These are phyloP conservation scores for Spodoptera picta DNA, from an alignment of 2,888 invertebrate species.

Conservation along the genomic window DNA sequence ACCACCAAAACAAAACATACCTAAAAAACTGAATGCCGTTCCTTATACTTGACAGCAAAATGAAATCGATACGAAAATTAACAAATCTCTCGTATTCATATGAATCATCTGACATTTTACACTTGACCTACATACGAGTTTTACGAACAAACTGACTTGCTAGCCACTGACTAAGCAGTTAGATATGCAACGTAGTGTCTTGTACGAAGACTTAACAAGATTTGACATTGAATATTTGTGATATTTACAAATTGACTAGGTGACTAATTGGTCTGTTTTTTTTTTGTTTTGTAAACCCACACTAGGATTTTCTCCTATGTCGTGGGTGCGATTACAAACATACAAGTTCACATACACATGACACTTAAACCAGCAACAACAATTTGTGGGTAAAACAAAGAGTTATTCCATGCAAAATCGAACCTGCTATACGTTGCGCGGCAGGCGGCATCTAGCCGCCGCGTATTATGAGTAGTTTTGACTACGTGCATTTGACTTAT, in stretches of 20 bases:
- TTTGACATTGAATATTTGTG: constrained; percentile 15
- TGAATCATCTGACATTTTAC: constrained; percentile 57
- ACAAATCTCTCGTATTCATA: constrained; percentile 21
- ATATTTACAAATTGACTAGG: background rate
- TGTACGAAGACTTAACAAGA: constrained; percentile 4
- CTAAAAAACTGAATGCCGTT: background rate
- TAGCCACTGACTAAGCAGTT: constrained; percentile 40
- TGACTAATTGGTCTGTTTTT: background rate
- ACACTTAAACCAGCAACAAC: no score
- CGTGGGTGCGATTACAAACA: no score
- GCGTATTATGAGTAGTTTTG: no score
- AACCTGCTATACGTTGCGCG: no score
- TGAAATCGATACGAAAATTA: constrained; percentile 26
- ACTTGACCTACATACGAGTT: constrained; percentile 57
- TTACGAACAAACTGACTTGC: constrained; percentile 33
- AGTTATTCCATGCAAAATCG: no score
- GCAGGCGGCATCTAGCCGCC: no score
- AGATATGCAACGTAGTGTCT: constrained; percentile 22
- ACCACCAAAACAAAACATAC: no score
- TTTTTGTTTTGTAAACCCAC: no score
- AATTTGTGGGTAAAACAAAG: no score
- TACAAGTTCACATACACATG: no score
- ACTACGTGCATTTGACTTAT: no score
- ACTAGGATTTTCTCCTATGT: no score
- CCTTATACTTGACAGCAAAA: constrained; percentile 2